phyloP scores from a whole-genome alignment of 2,888 invertebrate species.

The Lepidochrysops patricia region DNA sequence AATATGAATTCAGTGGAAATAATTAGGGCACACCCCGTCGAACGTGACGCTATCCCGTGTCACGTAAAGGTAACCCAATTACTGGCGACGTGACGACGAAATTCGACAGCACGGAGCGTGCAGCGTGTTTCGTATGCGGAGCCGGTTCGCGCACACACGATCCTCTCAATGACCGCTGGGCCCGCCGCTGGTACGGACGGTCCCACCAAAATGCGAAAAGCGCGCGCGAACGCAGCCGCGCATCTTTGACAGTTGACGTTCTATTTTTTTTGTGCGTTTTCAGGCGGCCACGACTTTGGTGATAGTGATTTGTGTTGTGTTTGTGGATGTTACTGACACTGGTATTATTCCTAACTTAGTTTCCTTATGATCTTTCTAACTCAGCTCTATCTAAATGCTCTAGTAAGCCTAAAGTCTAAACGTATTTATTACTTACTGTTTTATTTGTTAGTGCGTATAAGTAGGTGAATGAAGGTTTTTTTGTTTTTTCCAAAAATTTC shows the following conservation, averaged over 20 bases:
- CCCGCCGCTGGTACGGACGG: constrained; percentile 38
- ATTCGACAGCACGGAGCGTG: constrained; percentile 48
- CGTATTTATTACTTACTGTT: no score
- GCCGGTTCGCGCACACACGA: constrained; percentile 63
- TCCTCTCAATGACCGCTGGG: constrained; percentile 78
- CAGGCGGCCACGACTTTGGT: constrained; percentile 15
- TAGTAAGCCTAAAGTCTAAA: no score
- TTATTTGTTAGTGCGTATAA: no score
- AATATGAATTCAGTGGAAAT: constrained; percentile 50
- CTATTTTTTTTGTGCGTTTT: constrained; percentile 33
- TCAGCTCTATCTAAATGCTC: no score
- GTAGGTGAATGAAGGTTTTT: no score
- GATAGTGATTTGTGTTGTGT: constrained; percentile 16
- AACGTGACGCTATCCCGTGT: constrained; percentile 55
- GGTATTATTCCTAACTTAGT: background rate
- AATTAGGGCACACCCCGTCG: constrained; percentile 60
- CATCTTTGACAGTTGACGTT: constrained; percentile 43
- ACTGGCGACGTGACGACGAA: constrained; percentile 61
- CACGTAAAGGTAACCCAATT: constrained; percentile 73
- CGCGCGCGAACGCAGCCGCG: constrained; percentile 43
- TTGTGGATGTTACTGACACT: constrained; percentile 9
- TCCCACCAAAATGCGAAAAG: constrained; percentile 56
- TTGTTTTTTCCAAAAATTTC: no score
- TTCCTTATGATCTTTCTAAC: background rate
- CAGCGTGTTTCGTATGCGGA: constrained; percentile 65